phyloP scores from a whole-genome alignment of 2,113 vertebrate genomes.

The Antennarius striatus region DNA sequence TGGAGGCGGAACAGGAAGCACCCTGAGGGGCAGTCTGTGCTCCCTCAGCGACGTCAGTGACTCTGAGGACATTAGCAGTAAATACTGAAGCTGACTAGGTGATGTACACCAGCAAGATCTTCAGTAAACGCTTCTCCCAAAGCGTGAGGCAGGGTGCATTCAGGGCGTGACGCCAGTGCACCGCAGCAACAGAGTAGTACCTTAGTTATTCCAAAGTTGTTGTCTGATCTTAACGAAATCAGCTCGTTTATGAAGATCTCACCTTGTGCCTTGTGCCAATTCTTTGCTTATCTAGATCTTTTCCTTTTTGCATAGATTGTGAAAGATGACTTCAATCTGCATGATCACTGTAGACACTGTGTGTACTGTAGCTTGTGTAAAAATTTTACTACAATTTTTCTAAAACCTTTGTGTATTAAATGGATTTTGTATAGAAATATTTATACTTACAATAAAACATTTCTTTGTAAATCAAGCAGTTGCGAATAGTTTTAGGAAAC shows the following conservation, averaged over 20 bases:
- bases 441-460: constrained; percentile 60
- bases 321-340: no score
- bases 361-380: constrained; percentile 21
- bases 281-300: constrained; percentile 6
- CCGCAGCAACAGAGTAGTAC: no score
- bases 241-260: background rate
- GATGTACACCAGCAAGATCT: constrained; percentile 5
- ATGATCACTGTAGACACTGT: constrained; percentile 9
- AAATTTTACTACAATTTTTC: constrained; percentile 19
- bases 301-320: background rate
- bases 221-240: no score
- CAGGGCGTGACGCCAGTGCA: no score
- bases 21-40: no score
- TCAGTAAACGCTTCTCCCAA: no score
- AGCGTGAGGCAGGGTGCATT: no score
- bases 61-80: no score
- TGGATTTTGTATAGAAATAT: constrained; percentile 53
- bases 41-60: no score
- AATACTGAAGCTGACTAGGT: constrained; percentile 1
- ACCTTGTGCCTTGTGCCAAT: constrained; percentile 43
- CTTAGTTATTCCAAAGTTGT: no score
- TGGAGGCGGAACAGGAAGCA: no score
- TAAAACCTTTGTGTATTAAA: background rate
- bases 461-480: background rate
- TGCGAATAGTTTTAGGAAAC: background rate